Percentiles rank a stretch among this genome's conserved stretches.
phyloP scores from a whole-genome alignment of 2,797 vertebrate species.

The Avahi laniger region DNA sequence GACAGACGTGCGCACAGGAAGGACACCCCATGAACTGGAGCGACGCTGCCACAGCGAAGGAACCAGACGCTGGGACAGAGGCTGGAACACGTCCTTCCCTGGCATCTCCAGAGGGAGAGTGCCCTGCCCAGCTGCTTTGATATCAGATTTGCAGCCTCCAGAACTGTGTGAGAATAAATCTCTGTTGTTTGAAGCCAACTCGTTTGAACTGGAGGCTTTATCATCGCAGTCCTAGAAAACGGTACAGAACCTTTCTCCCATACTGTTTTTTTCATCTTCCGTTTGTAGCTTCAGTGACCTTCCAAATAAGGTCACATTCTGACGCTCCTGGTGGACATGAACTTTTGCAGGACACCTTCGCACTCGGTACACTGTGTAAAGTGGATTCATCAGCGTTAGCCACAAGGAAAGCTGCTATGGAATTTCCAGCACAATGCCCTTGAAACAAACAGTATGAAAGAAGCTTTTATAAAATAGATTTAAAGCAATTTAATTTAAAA shows the following conservation, averaged over 20 bases:
- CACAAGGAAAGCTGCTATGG: accelerated
- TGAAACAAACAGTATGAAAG: background rate
- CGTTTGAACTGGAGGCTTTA: background rate
- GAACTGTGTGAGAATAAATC: accelerated
- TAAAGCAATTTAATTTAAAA: background rate
- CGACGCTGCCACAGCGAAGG: background rate
- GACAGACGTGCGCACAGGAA: background rate
- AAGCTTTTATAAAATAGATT: background rate
- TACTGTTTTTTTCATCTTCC: too few species aligned
- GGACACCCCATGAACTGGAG: accelerated
- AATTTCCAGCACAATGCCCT: background rate
- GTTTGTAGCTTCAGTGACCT: background rate
- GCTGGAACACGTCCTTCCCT: background rate
- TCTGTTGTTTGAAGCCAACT: background rate
- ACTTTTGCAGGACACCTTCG: accelerated
- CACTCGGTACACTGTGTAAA: accelerated
- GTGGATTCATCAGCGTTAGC: accelerated
- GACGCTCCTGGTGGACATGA: accelerated
- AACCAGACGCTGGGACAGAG: too few species aligned
- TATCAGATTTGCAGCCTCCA: accelerated
- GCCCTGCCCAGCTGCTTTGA: accelerated
- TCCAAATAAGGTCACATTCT: accelerated
- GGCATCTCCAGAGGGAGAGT: accelerated
- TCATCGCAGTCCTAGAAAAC: accelerated
- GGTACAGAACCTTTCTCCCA: too few species aligned